A percentile compares a stretch with the other conserved stretches of the same genome.
These are phyloP conservation scores for Dasypus novemcinctus DNA, from an alignment of 2,113 vertebrate species.

Conservation along the genomic window DNA sequence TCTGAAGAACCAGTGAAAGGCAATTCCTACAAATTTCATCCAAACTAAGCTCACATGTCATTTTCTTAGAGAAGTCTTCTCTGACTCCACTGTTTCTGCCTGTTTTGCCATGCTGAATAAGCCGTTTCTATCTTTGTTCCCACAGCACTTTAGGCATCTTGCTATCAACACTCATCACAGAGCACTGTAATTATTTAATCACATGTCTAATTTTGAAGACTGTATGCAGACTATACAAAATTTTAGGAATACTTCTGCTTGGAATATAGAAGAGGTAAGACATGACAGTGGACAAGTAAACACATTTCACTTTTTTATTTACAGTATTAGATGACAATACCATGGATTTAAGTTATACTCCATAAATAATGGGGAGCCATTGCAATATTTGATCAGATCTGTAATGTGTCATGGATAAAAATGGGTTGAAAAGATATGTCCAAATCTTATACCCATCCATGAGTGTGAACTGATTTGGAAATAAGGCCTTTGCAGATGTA, in stretches of 20 bases:
- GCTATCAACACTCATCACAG: not conserved
- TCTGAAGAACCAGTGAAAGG: not conserved
- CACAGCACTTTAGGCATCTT: not conserved
- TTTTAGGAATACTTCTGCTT: not conserved
- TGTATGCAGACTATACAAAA: not conserved
- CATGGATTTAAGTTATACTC: not conserved
- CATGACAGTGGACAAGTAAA: not conserved
- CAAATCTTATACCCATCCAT: no score
- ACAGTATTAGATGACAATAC: not conserved
- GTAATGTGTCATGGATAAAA: not conserved
- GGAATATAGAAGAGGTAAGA: not conserved
- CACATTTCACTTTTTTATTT: not conserved
- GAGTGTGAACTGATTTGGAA: no score
- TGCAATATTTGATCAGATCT: not conserved
- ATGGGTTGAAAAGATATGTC: no score
- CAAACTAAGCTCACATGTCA: not conserved
- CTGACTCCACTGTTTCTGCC: not conserved
- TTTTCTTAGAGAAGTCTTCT: not conserved
- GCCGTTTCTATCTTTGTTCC: constrained; percentile 9
- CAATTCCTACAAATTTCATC: not conserved
- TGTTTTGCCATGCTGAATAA: not conserved
- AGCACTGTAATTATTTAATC: not conserved
- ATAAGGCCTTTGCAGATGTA: no score
- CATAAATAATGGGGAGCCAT: not conserved
- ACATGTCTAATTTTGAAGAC: not conserved